phyloP scores from a whole-genome alignment of 1,140 invertebrate genomes.

The Drosophila pandora region DNA sequence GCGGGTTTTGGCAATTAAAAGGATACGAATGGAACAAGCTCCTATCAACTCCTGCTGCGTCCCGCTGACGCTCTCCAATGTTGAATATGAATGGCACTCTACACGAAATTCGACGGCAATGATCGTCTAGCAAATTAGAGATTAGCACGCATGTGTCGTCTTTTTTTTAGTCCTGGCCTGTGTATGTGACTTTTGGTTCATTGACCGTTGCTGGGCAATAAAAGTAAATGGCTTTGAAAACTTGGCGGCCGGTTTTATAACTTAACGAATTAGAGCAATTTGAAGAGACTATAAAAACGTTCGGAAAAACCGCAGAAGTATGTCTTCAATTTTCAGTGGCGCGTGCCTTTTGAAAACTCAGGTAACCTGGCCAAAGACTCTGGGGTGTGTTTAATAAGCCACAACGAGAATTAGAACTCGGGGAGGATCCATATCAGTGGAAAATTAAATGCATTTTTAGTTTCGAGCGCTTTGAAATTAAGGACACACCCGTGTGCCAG shows the following conservation, averaged over 20 bases:
- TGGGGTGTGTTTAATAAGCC: constrained; percentile 71
- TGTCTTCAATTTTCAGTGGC: constrained; percentile 44
- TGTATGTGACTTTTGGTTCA: constrained; percentile 37
- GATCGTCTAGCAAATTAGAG: constrained; percentile 80
- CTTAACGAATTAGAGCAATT: constrained; percentile 77
- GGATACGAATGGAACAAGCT: constrained; percentile 64
- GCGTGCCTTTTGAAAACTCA: constrained; percentile 31
- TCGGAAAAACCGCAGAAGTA: constrained; percentile 66
- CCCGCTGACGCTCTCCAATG: constrained; percentile 38
- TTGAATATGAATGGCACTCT: constrained; percentile 27
- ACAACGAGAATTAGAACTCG: constrained; percentile 61
- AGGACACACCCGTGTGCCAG: constrained; percentile 34
- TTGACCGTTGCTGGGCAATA: constrained; percentile 64
- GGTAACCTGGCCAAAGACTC: constrained; percentile 26
- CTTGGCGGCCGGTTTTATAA: constrained; percentile 75
- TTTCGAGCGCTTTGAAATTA: background rate
- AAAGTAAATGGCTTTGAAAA: constrained; percentile 60
- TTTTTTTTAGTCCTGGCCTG: constrained; percentile 42
- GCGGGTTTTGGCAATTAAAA: constrained; percentile 78
- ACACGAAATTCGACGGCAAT: constrained; percentile 27
- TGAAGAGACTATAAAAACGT: constrained; percentile 75
- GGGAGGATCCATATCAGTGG: constrained; percentile 54
- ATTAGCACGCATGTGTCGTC: constrained; percentile 80
- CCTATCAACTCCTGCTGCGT: constrained; percentile 39
- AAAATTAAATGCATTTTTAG: constrained; percentile 52